Evolutionary conservation across 2,113 vertebrate genomes (phyloP), one percentile per base, ranked within the genome.

Genomic region (Sinocyclocheilus anophthalmus): DNA sequence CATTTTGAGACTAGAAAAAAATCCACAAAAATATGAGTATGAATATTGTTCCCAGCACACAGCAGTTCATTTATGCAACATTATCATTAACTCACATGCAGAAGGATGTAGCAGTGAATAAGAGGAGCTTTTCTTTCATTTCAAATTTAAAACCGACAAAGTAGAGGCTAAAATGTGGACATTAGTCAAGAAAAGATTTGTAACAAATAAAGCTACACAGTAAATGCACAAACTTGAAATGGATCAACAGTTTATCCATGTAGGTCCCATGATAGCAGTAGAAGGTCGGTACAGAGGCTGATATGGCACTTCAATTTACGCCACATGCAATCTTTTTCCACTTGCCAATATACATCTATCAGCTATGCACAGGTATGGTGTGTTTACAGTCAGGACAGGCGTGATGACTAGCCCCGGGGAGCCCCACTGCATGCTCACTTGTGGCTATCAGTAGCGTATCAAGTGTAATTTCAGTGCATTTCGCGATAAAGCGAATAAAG

Each of bases 401-500:
- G 13, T 94, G 93, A 77, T 94, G 93, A 0, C 92, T 92, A 0
- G 96, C 94, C 63, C 94, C 98, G 0, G 98, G 98, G 83, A 99
- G 92, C 0, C 96, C 98, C 77, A 98, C 98, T 0, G 97, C 93
- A 12, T 97, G 92, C 86, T 99, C 98, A 0, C 96, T 95, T 11
- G 97, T 99, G 80, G 98, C 98, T 1, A 99, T 96, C 63, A 99
- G 95, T 91, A 99, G 78, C 0, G 97, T 97, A 93, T 99, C 98
- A 87, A 99, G 92, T 0, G 98, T 99, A 3, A 96, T 97, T 93
- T 99, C 98, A 0, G 98, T 94, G 37, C 98, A 99, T 91, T 97
- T 96, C 53, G 97, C 97, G 0, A 99, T 97, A 48, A 99, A 99
- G 50, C 98, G 97, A 69, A 99, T 99, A 92, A 99, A 99, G 0